phyloP scores from a whole-genome alignment of 2,797 vertebrate genomes.

The Martes flavigula region DNA sequence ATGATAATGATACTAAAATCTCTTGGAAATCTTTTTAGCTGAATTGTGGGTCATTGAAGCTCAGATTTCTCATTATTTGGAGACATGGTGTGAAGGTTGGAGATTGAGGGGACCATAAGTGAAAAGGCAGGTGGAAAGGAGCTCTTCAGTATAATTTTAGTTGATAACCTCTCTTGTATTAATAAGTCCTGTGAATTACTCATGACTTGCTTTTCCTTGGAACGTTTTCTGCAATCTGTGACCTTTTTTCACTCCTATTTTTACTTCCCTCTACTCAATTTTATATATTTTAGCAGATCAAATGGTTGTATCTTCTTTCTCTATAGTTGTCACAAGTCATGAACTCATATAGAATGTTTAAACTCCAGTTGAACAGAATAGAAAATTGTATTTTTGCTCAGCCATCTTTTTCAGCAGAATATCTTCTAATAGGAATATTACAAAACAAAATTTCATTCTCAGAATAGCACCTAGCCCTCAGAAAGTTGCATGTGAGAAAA shows the following conservation, averaged over 20 bases:
- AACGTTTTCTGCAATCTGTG: background rate
- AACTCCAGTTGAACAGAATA: slow-evolving; percentile 75
- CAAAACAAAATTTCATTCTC: slow-evolving; percentile 77
- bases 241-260: background rate
- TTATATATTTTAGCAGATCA: slow-evolving; percentile 50
- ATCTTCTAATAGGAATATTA: slow-evolving; percentile 74
- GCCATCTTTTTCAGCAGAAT: slow-evolving; percentile 74
- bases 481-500: slow-evolving; percentile 70
- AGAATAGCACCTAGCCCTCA: slow-evolving; percentile 52
- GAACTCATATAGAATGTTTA: slow-evolving; percentile 80
- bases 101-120: background rate
- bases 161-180: background rate
- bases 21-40: background rate
- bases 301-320: slow-evolving; percentile 25
- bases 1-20: background rate
- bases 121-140: background rate
- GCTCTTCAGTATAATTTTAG: background rate
- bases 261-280: background rate
- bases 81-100: background rate
- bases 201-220: background rate
- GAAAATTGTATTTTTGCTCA: slow-evolving; percentile 77
- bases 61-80: background rate
- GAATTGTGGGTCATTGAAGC: background rate
- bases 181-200: background rate
- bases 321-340: slow-evolving; percentile 83